Evolutionary conservation across 2,888 invertebrate species (phyloP).

Genomic region (Physocephala rufipes): DNA sequence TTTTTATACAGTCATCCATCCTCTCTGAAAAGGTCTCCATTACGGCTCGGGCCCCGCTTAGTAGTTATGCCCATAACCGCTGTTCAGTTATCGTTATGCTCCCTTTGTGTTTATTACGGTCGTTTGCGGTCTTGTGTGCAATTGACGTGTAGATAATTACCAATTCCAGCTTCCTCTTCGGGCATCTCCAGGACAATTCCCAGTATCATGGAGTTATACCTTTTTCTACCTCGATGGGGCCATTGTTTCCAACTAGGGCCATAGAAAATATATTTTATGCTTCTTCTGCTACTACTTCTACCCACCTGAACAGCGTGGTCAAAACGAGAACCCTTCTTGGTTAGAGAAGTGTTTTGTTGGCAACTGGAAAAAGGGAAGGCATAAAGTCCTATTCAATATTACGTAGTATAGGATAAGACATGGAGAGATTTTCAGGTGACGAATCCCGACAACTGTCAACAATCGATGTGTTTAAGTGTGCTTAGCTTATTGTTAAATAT

Average conservation of each 20-base stretch:
- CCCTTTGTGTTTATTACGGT: conserved; percentile 42
- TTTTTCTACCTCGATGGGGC: background rate
- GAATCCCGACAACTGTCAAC: too few relatives aligned
- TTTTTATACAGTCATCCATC: background rate
- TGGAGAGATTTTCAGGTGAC: too few relatives aligned
- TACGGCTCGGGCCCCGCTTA: conserved; percentile 19
- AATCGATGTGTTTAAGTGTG: too few relatives aligned
- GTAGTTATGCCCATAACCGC: background rate
- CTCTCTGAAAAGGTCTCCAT: background rate
- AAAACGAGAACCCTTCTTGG: background rate
- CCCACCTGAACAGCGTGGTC: background rate
- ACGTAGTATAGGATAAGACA: too few relatives aligned
- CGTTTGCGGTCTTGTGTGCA: conserved; percentile 59
- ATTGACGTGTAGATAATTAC: conserved; percentile 63
- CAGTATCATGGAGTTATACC: too few relatives aligned
- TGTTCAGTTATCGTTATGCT: conserved; percentile 18
- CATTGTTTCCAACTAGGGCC: background rate
- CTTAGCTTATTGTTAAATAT: too few relatives aligned
- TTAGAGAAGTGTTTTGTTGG: too few relatives aligned
- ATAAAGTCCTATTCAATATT: too few relatives aligned
- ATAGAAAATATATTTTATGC: background rate
- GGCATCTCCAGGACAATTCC: background rate
- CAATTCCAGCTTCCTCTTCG: conserved; percentile 44
- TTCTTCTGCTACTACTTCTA: too few relatives aligned
- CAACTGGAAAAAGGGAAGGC: too few relatives aligned